Conservation (phyloP, 2,113 vertebrate species). For the Acinonyx jubatus region DNA sequence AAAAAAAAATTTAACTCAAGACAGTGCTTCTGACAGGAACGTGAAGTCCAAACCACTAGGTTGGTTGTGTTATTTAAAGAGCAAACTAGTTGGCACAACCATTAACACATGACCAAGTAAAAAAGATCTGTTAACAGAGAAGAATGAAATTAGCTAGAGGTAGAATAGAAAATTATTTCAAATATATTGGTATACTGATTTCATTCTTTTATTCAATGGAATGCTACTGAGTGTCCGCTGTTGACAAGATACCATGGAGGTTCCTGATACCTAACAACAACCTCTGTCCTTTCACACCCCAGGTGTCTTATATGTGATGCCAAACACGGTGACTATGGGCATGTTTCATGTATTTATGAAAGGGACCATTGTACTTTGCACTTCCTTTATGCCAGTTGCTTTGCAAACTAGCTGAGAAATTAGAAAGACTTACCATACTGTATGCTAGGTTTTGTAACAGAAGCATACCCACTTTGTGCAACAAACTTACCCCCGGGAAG, state of each 20-base stretch:
- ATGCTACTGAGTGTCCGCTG: neutral
- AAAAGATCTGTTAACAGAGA: neutral
- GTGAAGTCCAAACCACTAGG: neutral
- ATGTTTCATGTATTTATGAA: neutral
- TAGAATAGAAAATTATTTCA: neutral
- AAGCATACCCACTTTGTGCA: neutral
- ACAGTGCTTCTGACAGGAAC: neutral
- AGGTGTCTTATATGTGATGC: neutral
- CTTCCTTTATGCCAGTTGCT: neutral
- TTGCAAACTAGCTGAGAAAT: neutral
- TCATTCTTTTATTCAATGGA: neutral
- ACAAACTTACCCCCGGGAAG: neutral
- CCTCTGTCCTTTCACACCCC: neutral
- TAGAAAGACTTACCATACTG: neutral
- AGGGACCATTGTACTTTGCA: neutral
- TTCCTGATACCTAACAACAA: neutral
- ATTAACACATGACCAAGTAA: neutral
- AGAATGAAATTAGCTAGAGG: neutral
- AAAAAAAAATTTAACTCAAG: neutral
- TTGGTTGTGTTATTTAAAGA: neutral
- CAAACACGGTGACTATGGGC: neutral
- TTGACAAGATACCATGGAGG: neutral
- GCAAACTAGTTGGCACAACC: neutral
- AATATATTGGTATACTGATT: neutral
- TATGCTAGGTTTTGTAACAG: neutral